Percentiles rank a stretch among this genome's conserved stretches.
Evolutionary conservation across 2,888 invertebrate genomes (phyloP).

Genomic region (Griposia aprilina): DNA sequence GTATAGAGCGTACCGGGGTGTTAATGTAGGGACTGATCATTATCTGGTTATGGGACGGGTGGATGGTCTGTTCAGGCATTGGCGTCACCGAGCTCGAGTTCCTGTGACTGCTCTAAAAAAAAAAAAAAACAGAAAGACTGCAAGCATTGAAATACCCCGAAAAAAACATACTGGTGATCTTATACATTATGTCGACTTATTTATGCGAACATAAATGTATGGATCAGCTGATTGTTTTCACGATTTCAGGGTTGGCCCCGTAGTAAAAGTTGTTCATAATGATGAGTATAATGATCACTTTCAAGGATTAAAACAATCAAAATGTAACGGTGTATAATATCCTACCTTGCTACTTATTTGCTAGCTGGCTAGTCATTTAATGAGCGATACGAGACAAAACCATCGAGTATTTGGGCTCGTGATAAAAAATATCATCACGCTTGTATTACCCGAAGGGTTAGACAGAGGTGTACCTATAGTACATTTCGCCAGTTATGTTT

Average conservation of each 20-base stretch:
- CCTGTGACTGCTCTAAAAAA: too few species aligned
- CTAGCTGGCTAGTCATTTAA: background rate
- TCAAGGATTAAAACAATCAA: background rate
- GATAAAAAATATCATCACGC: background rate
- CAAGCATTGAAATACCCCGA: too few species aligned
- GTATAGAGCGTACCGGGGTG: too few species aligned
- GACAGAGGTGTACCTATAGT: too few species aligned
- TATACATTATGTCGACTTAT: background rate
- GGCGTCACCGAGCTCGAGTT: too few species aligned
- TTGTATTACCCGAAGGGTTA: too few species aligned
- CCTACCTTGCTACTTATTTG: background rate
- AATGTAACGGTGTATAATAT: background rate
- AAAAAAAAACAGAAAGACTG: too few species aligned
- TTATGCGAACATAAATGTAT: background rate
- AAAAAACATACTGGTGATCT: too few species aligned
- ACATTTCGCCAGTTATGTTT: too few species aligned
- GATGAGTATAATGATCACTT: background rate
- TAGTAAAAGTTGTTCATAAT: background rate
- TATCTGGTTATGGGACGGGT: too few species aligned
- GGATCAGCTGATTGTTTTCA: background rate
- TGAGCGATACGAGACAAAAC: background rate
- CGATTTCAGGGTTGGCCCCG: background rate
- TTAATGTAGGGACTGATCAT: too few species aligned
- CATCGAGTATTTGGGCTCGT: background rate
- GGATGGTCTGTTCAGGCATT: too few species aligned